These are phyloP conservation scores for Cichladusa arquata DNA, from an alignment of 2,113 vertebrate genomes.

Conservation along the genomic window DNA sequence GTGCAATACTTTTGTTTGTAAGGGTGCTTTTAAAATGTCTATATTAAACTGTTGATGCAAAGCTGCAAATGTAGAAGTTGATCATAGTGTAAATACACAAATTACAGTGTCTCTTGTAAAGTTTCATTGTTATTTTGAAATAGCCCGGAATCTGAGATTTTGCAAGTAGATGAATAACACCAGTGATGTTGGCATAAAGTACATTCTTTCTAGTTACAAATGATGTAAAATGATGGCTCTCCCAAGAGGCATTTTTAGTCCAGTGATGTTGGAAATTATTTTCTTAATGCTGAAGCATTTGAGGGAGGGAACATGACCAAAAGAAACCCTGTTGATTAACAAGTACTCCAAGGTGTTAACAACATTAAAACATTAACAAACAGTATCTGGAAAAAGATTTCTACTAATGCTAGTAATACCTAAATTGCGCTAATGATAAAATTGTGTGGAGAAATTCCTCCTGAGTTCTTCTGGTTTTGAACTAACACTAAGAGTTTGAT, in stretches of 20 bases:
- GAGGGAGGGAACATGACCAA: background rate
- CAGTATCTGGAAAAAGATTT: background rate
- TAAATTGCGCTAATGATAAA: background rate
- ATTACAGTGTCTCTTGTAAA: background rate
- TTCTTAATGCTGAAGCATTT: background rate
- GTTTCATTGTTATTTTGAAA: background rate
- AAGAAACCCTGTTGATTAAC: background rate
- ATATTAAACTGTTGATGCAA: background rate
- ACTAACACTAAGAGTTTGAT: background rate
- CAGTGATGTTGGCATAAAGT: background rate
- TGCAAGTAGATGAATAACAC: background rate
- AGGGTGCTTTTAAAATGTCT: constrained; percentile 31
- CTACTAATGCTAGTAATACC: background rate
- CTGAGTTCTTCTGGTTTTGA: background rate
- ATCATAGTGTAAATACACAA: constrained; percentile 37
- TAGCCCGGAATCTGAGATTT: background rate
- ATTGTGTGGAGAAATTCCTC: background rate
- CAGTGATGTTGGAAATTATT: background rate
- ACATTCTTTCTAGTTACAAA: background rate
- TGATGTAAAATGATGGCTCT: background rate
- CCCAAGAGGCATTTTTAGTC: background rate
- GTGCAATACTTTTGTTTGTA: constrained; percentile 58
- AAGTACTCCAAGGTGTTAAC: background rate
- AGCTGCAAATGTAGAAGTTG: background rate
- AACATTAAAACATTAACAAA: background rate